These are phyloP conservation scores for Agriopis aurantiaria DNA, from an alignment of 2,888 invertebrate genomes.

Conservation along the genomic window DNA sequence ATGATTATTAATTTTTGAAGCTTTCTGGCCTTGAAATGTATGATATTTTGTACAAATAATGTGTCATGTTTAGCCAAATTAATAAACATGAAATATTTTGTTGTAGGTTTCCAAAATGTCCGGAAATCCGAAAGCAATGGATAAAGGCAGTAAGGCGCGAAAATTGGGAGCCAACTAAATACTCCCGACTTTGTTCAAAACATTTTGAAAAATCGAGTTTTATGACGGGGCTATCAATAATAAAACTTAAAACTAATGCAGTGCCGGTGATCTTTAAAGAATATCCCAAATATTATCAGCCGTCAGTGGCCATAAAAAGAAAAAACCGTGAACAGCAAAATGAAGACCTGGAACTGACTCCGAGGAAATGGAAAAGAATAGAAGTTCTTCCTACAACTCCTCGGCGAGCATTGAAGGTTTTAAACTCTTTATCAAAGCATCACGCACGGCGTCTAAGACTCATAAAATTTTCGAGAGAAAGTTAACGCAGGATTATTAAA, in stretches of 20 bases:
- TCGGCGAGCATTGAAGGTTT: not conserved
- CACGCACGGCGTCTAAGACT: too few relatives aligned
- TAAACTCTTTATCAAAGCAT: too few relatives aligned
- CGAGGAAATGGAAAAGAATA: not conserved
- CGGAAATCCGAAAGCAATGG: conserved; percentile 15
- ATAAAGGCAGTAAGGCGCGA: conserved; percentile 18
- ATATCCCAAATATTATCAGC: conserved; percentile 17
- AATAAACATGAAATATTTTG: too few relatives aligned
- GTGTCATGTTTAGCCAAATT: too few relatives aligned
- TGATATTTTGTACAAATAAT: not conserved
- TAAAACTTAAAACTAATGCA: conserved; percentile 10
- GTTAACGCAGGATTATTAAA: too few relatives aligned
- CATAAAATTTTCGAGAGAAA: too few relatives aligned
- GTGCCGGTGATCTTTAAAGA: conserved; percentile 19
- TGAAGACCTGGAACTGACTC: not conserved
- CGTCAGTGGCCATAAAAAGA: not conserved
- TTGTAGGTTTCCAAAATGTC: conserved; percentile 25
- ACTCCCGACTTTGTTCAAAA: conserved; percentile 21
- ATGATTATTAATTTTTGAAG: too few relatives aligned
- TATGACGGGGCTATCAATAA: not conserved
- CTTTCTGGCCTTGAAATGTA: too few relatives aligned
- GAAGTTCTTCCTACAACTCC: not conserved
- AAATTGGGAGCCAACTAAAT: conserved; percentile 18
- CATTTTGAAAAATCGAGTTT: conserved; percentile 19
- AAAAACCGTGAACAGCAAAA: not conserved